A percentile compares a stretch with the other conserved stretches of the same genome.
Evolutionary conservation across 2,888 invertebrate species (phyloP).

Genomic region (Phragmatobia fuliginosa): DNA sequence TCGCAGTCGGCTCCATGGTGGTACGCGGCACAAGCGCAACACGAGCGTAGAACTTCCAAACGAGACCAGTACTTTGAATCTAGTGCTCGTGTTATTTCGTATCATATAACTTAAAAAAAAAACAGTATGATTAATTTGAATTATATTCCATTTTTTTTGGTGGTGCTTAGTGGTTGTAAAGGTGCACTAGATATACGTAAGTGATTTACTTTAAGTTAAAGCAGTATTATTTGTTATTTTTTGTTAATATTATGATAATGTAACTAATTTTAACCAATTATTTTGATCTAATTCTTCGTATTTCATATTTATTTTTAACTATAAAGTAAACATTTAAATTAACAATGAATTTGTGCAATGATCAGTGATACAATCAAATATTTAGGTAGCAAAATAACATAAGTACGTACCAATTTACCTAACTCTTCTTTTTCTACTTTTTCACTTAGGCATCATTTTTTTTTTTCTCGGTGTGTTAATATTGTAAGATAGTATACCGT

Average conservation of each 20-base stretch:
- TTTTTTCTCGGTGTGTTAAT: not conserved
- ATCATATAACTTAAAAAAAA: slow-evolving; percentile 1
- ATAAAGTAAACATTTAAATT: not conserved
- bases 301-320: not conserved
- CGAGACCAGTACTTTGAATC: slow-evolving; percentile 46
- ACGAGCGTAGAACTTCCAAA: slow-evolving; percentile 45
- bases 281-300: not conserved
- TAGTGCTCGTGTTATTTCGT: slow-evolving; percentile 41
- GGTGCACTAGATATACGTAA: slow-evolving; percentile 71
- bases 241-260: not conserved
- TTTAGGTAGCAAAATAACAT: not conserved
- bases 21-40: slow-evolving; percentile 31
- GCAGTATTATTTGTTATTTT: not conserved
- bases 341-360: not conserved
- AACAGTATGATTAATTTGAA: slow-evolving; percentile 31
- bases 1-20: slow-evolving; percentile 37
- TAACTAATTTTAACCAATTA: not conserved
- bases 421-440: not conserved
- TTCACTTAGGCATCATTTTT: not conserved
- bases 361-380: not conserved
- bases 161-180: slow-evolving; percentile 53
- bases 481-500: not conserved
- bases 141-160: slow-evolving; percentile 50
- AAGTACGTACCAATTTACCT: not conserved
- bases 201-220: slow-evolving; percentile 40